phyloP scores from a whole-genome alignment of 2,888 invertebrate genomes.

The Epirrhoe alternata region DNA sequence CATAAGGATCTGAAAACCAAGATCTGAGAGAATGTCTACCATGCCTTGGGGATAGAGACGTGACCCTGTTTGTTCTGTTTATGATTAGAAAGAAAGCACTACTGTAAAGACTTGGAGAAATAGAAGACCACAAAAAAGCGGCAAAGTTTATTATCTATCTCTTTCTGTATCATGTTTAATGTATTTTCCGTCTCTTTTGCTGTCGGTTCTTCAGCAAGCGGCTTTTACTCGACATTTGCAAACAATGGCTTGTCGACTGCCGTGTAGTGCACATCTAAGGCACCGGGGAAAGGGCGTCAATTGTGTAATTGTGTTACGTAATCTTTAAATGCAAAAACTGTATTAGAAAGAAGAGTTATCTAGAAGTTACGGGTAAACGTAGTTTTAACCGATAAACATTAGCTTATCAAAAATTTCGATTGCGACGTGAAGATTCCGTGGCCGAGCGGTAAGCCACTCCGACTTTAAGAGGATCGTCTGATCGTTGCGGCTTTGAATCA shows the following conservation, averaged over 20 bases:
- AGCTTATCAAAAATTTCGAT: no score
- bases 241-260: slow-evolving; percentile 81
- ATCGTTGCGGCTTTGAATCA: no score
- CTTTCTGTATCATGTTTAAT: slow-evolving; percentile 38
- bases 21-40: no score
- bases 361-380: background rate
- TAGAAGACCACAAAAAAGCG: slow-evolving; percentile 43
- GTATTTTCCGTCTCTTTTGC: slow-evolving; percentile 48
- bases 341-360: background rate
- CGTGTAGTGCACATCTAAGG: slow-evolving; percentile 71
- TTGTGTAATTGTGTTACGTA: slow-evolving; percentile 40
- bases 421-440: no score
- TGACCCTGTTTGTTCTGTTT: no score
- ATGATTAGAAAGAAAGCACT: no score
- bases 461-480: no score
- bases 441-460: no score
- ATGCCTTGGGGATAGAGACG: no score
- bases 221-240: slow-evolving; percentile 77
- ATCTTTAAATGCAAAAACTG: slow-evolving; percentile 17
- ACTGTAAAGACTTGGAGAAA: no score
- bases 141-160: slow-evolving; percentile 29
- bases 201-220: slow-evolving; percentile 52
- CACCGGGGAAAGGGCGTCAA: slow-evolving; percentile 71
- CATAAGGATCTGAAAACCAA: no score
- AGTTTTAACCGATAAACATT: no score